Evolutionary conservation across 2,888 invertebrate genomes (phyloP), one percentile per base, ranked within the genome.

Genomic region (Phytoseiulus persimilis): DNA sequence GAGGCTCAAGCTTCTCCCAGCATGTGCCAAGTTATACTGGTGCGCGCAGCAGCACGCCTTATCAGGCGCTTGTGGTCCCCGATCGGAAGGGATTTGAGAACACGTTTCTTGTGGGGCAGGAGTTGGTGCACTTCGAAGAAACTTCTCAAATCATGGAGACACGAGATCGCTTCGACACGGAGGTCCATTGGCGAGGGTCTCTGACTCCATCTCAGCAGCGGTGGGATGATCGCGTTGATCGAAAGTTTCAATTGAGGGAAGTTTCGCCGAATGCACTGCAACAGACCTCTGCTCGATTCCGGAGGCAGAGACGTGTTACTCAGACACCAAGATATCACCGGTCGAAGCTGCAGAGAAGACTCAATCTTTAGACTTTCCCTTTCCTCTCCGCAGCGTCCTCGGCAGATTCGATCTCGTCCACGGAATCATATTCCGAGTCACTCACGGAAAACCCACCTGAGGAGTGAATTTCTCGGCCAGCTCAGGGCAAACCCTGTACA

Each of bases 181-280:
- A 87, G 87, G 0, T 87, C 33, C 87, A 87, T 87, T 0, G 87
- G 45, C 6, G 87, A 33, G 1, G 87, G 87, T 87, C 87, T 31
- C 18, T 87, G 87, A 33, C 87, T 87, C 87, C 87, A 87, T 33
- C 87, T 32, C 0, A 87, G 87, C 18, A 87, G 33, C 87, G 87
- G 39, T 33, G 32, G 87, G 87, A 87, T 33, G 45, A 87, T 11
- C 6, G 32, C n/a, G 11, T 33, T 28, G n/a, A 87, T n/a, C 32
- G n/a, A 28, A 14, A 87, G 87, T 31, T 87, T 32, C 32, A 87
- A n/a, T 31, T 87, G 87, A 33, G 87, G 45, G n/a, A 87, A 45
- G 33, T 45, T 87, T 14, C 33, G 32, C 33, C 87, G 32, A 31
- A 87, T 5, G 31, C 87, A 87, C 87, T 87, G 32, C 0, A 87